Base-by-base conservation (phyloP, 2,113 vertebrate species). In the Morone saxatilis region DNA sequence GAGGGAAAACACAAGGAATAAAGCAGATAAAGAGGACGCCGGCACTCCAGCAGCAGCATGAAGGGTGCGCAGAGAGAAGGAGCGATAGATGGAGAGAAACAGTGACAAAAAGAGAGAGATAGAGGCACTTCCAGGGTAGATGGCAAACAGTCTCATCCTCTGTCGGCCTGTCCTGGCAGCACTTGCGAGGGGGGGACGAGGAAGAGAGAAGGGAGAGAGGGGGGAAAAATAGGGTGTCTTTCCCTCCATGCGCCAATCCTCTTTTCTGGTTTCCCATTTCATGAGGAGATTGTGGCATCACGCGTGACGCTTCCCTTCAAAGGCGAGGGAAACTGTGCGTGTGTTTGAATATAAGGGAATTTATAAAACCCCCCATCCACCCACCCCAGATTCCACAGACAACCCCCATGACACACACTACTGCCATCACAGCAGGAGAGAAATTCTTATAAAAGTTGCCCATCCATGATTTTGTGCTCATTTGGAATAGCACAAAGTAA, bases 191-290 rank as follows among this genome's bases (percentile, higher is more conserved):
- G 20, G 59, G 31, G 8, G 20, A 5, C 50, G 61, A 38, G 51
- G 45, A 3, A 6, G 25, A 36, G 3, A 5, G 13, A 3, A 4
- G 1, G 10, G 8, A 40, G 76, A 4, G 14, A 38, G 41, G 50
- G 62, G 22, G 50, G 57, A 31, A 41, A 38, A 14, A n/a, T 16
- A 31, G 59, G 57, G 73, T 71, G 62, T 85, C 50, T 90, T 45
- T 74, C 50, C 57, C 59, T 84, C 71, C 40, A 59, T 73, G 70
- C 62, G 68, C 61, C 82, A 91, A 92, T 94, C 87, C 83, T 85
- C 83, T 94, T 92, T 93, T 91, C 90, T 87, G 88, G 85, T 90
- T 76, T 54, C 41, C 76, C 69, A 7, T 90, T 89, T 91, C 57
- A 84, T 81, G 85, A 82, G 78, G 76, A 86, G 91, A 92, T 85